Evolutionary conservation across 2,888 invertebrate genomes (phyloP), one percentile per base, ranked within the genome.

Genomic region (Mylabris sibirica): DNA sequence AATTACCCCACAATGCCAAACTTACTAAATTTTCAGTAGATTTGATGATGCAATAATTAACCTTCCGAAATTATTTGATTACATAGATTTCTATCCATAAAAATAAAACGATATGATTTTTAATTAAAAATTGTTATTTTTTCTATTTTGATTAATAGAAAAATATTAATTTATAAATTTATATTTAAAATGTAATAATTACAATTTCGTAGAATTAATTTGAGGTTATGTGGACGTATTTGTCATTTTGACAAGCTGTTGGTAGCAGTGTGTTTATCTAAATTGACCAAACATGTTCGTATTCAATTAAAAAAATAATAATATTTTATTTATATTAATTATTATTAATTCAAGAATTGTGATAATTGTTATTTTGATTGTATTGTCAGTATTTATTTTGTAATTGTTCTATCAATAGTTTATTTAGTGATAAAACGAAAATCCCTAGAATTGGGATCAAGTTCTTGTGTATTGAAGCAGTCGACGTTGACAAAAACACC

Each of bases 261-360:
- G 38, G 38, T 38, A 38, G 12, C 14, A 38, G 12, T 38, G 38
- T 12, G 1, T 12, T 38, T 8, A 12, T 30, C 9, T 11, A 38
- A 38, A 38, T 12, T 38, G 3, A 38, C 38, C 14, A 38, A 38
- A 9, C 8, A 30, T 30, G 30, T 0, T 30, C 4, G 8, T 6
- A 30, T 30, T 30, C 8, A 30, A 30, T 30, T 30, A 4, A 6
- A 1, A 30, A 30, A 30, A 30, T n/a, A n/a, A n/a, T n/a, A 30
- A 6, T 30, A 4, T 30, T 30, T 30, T 8, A 0, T 30, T 8
- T 3, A 30, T 30, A 8, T 30, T 6, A 8, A 30, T 30, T 30
- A 38, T 11, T 38, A 38, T 12, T 38, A 26, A 24, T 65, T 60
- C 60, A 59, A 35, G 17, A 65, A 60, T 65, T 65, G 30, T 17